phyloP scores from a whole-genome alignment of 2,113 vertebrate species.

The Gorsachius goisagi region DNA sequence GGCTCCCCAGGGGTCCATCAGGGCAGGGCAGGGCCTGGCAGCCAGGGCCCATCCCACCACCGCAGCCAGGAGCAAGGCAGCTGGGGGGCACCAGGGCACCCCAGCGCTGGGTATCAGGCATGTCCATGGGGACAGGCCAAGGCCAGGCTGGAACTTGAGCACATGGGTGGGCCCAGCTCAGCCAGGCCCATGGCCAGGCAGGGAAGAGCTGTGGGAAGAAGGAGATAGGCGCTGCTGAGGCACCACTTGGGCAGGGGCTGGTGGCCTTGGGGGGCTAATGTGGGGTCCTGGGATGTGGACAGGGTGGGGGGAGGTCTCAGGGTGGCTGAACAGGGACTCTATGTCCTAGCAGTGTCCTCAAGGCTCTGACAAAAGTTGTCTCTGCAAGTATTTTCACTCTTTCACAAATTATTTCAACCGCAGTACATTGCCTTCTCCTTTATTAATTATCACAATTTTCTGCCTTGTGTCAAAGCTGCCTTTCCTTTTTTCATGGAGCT shows the following conservation, averaged over 20 bases:
- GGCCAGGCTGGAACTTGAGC: too few relatives aligned
- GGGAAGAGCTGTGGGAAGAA: neutral
- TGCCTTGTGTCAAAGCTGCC: neutral
- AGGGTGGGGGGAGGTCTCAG: too few relatives aligned
- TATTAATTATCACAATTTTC: neutral
- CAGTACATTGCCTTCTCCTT: neutral
- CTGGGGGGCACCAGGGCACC: accelerated
- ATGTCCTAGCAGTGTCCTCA: neutral
- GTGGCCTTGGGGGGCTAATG: neutral
- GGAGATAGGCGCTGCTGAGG: accelerated
- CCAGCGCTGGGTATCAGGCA: accelerated
- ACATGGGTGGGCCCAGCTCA: accelerated
- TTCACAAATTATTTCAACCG: neutral
- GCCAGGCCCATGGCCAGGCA: accelerated
- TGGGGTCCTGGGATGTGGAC: neutral
- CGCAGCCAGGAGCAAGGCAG: neutral
- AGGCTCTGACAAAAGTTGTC: neutral
- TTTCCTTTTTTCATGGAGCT: neutral
- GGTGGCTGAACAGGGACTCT: neutral
- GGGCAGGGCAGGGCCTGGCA: neutral
- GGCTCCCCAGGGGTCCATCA: neutral
- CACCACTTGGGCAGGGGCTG: too few relatives aligned
- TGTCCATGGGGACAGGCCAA: too few relatives aligned
- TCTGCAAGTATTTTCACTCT: neutral
- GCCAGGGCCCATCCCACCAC: neutral